phyloP scores from a whole-genome alignment of 2,113 vertebrate genomes.

The Rhadina sibilatrix region DNA sequence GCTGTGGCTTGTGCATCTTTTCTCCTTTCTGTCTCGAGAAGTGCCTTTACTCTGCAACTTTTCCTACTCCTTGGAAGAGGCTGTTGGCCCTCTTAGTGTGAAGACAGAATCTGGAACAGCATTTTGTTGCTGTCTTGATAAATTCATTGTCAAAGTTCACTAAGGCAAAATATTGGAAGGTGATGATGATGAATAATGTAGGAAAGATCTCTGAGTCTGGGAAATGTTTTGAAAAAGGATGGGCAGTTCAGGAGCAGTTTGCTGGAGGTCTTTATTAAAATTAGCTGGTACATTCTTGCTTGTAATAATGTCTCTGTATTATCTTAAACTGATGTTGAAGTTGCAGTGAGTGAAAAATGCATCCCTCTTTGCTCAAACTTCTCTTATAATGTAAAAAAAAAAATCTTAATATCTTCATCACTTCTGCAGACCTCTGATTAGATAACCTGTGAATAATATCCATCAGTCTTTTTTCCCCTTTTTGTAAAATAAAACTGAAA shows the following conservation, averaged over 20 bases:
- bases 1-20: background rate
- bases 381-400: background rate
- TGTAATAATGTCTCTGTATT: background rate
- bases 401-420: background rate
- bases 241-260: background rate
- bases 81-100: background rate
- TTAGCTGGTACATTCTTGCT: background rate
- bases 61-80: background rate
- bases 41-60: background rate
- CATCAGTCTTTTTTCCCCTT: background rate
- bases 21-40: background rate
- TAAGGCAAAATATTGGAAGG: background rate
- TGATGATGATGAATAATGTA: background rate
- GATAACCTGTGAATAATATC: background rate
- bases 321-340: background rate
- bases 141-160: background rate
- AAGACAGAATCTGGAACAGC: background rate
- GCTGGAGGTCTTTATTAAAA: background rate
- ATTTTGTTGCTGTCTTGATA: background rate
- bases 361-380: background rate
- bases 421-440: background rate
- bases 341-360: background rate
- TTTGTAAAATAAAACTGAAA: background rate
- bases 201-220: background rate
- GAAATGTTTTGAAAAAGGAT: background rate